These are phyloP conservation scores for Melipona beecheii DNA, from an alignment of 2,888 invertebrate species.

Conservation along the genomic window DNA sequence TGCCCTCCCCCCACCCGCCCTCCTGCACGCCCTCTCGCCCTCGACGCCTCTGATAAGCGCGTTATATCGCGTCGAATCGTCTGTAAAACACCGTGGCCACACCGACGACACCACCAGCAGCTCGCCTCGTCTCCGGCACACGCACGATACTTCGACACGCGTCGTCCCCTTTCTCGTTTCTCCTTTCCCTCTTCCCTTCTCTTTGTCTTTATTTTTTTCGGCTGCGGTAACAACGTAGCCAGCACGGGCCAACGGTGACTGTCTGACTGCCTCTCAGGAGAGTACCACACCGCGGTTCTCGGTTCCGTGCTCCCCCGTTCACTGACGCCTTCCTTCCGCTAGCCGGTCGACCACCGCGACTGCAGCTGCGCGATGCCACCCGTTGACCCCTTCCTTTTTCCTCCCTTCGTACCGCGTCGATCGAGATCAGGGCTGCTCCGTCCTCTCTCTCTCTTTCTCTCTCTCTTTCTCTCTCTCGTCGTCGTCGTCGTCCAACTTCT, in stretches of 20 bases:
- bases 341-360: constrained; percentile 61
- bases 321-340: constrained; percentile 67
- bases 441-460: not conserved
- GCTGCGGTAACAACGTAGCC: not conserved
- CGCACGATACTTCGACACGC: not conserved
- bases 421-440: constrained; percentile 52
- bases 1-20: constrained; percentile 65
- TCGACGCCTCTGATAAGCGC: constrained; percentile 55
- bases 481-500: constrained; percentile 16
- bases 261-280: constrained; percentile 26
- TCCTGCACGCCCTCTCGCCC: constrained; percentile 59
- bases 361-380: constrained; percentile 68
- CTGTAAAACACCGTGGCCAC: not conserved
- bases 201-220: too few species aligned
- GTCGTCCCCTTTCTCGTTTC: not conserved
- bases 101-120: not conserved
- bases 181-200: too few species aligned
- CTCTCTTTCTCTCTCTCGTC: too few species aligned
- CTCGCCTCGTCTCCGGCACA: not conserved
- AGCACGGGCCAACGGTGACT: not conserved
- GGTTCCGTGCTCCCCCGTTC: constrained; percentile 65
- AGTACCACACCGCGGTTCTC: constrained; percentile 48
- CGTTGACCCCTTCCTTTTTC: constrained; percentile 30
- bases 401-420: constrained; percentile 38
- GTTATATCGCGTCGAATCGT: constrained; percentile 40